Evolutionary conservation across 2,113 vertebrate species (phyloP).

Genomic region (Alligator mississippiensis): DNA sequence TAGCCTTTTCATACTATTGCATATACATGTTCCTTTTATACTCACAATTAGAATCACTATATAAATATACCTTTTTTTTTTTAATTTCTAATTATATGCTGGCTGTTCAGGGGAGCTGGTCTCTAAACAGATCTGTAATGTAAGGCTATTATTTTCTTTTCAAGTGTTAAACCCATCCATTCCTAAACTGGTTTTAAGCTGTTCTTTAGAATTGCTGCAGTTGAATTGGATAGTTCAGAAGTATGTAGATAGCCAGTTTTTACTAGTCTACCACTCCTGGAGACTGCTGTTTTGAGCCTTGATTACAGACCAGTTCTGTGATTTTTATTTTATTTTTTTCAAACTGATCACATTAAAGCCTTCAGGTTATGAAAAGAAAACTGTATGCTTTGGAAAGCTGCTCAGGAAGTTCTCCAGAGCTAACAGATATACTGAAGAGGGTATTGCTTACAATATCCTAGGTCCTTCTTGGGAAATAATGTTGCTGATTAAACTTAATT

Average conservation of each 20-base stretch:
- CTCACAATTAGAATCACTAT: constrained; percentile 14
- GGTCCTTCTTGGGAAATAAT: neutral
- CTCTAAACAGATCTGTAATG: constrained; percentile 33
- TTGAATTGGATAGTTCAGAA: neutral
- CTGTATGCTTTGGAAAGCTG: neutral
- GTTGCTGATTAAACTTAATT: neutral
- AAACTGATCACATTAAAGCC: neutral
- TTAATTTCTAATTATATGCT: neutral
- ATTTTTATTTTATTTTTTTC: neutral
- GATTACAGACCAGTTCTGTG: neutral
- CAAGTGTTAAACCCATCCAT: neutral
- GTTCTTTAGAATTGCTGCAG: neutral
- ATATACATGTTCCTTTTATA: constrained; percentile 42
- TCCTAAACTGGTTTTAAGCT: neutral
- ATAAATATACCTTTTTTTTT: constrained; percentile 40
- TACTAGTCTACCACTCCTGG: neutral
- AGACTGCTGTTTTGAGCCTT: neutral
- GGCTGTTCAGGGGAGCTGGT: constrained; percentile 45
- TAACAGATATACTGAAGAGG: neutral
- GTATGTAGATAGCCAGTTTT: neutral
- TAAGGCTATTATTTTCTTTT: neutral
- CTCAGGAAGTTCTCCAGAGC: neutral
- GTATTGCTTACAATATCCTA: neutral
- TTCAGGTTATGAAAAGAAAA: neutral
- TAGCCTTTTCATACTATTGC: constrained; percentile 35